Percentiles rank a stretch among this genome's conserved stretches.
Conservation (phyloP, 1,140 invertebrate species). For the Philotrypesis tridentata region DNA sequence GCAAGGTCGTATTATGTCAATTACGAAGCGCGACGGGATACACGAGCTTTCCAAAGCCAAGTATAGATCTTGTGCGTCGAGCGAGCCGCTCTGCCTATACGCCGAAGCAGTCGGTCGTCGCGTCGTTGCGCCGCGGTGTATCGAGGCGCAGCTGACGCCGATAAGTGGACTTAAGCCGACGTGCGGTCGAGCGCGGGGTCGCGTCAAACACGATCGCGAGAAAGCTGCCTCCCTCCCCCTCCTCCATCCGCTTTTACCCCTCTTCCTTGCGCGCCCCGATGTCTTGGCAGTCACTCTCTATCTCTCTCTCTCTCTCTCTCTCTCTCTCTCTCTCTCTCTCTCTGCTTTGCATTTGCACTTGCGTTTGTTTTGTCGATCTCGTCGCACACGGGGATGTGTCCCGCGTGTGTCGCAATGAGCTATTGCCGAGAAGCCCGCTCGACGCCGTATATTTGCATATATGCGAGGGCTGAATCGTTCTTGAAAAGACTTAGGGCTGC, state of each 20-base stretch:
- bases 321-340: neutral
- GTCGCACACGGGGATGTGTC: too few relatives aligned
- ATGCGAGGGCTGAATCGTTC: too few relatives aligned
- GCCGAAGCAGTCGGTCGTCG: neutral
- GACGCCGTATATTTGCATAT: neutral
- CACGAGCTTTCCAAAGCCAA: constrained; percentile 26
- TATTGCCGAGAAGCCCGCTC: neutral
- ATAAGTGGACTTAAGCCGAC: constrained; percentile 68
- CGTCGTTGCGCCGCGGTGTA: neutral
- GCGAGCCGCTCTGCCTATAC: neutral
- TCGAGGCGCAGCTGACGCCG: constrained; percentile 50
- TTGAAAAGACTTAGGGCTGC: too few relatives aligned
- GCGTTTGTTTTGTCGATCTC: too few relatives aligned
- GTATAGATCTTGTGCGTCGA: neutral
- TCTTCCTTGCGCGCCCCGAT: too few relatives aligned
- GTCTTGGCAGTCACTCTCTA: too few relatives aligned
- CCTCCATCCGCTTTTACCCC: too few relatives aligned
- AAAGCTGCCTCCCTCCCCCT: neutral
- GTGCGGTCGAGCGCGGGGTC: constrained; percentile 62
- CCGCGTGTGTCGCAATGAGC: too few relatives aligned
- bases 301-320: too few relatives aligned
- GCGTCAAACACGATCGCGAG: constrained; percentile 63
- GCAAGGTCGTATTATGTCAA: constrained; percentile 11
- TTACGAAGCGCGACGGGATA: neutral
- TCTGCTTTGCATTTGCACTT: neutral